Evolutionary conservation across 2,888 invertebrate genomes (phyloP).

Genomic region (Eucera pruinosa): DNA sequence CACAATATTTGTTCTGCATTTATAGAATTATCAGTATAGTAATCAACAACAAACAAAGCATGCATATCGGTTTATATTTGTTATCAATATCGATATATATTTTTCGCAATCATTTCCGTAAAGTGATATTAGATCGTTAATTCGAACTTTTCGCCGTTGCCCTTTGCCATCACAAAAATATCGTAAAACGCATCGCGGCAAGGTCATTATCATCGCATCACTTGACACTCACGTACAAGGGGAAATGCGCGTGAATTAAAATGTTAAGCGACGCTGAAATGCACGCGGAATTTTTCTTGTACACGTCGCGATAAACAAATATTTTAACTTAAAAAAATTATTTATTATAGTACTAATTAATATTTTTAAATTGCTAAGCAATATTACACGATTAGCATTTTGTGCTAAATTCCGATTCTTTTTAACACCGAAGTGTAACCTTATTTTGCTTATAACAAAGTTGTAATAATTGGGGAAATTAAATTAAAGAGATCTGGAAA

Average conservation of each 20-base stretch:
- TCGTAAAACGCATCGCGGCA: slow-evolving; percentile 13
- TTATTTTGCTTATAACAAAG: neutral
- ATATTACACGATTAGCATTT: neutral
- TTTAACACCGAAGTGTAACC: neutral
- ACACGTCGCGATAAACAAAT: neutral
- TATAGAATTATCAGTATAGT: slow-evolving; percentile 17
- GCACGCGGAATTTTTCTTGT: slow-evolving; percentile 8
- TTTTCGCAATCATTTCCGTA: slow-evolving; percentile 5
- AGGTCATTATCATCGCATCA: slow-evolving; percentile 29
- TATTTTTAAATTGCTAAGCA: no score
- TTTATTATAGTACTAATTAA: neutral
- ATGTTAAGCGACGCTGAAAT: slow-evolving; percentile 11
- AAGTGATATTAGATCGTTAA: neutral
- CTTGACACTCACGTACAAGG: slow-evolving; percentile 18
- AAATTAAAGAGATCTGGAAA: neutral
- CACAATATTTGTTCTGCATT: slow-evolving; percentile 10
- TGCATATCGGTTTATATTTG: neutral
- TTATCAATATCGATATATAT: slow-evolving; percentile 3
- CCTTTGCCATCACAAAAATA: slow-evolving; percentile 13
- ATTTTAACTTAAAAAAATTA: neutral
- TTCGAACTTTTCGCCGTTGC: neutral
- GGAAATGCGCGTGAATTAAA: slow-evolving; percentile 37
- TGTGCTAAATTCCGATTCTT: neutral
- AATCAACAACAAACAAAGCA: slow-evolving; percentile 19
- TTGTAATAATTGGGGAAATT: neutral